Conservation (phyloP, 2,888 invertebrate genomes). For the Meteorus cinctellus region DNA sequence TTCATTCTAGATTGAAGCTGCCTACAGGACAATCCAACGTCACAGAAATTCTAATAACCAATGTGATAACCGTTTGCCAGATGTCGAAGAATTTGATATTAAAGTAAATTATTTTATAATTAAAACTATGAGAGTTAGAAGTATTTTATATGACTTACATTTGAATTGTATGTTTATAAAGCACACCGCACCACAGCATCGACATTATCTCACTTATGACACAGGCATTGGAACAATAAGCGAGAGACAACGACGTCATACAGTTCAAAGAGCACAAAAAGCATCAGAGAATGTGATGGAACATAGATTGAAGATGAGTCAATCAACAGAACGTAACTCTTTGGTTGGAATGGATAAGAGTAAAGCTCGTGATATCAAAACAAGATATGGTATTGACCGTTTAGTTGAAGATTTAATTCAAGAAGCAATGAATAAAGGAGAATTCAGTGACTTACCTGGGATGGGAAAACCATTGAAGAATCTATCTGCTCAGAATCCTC, state of each 20-base stretch:
- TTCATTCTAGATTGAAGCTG: slow-evolving; percentile 78
- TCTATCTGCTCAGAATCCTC: slow-evolving; percentile 82
- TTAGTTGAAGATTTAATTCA: slow-evolving; percentile 94
- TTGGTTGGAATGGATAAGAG: slow-evolving; percentile 62
- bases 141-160: not conserved
- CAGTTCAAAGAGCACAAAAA: slow-evolving; percentile 79
- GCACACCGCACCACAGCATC: slow-evolving; percentile 92
- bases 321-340: slow-evolving; percentile 72
- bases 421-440: slow-evolving; percentile 91
- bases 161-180: slow-evolving; percentile 64
- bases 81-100: slow-evolving; percentile 79
- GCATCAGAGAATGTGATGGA: slow-evolving; percentile 83
- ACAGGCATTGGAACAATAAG: slow-evolving; percentile 85
- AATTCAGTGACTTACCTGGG: slow-evolving; percentile 89
- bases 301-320: slow-evolving; percentile 78
- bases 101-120: slow-evolving; percentile 71
- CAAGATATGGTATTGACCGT: slow-evolving; percentile 85
- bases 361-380: slow-evolving; percentile 63
- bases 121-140: not conserved
- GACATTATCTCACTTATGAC: slow-evolving; percentile 86
- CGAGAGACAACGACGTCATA: slow-evolving; percentile 86
- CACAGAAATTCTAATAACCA: slow-evolving; percentile 55
- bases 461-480: slow-evolving; percentile 86
- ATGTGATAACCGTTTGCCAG: slow-evolving; percentile 74
- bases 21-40: slow-evolving; percentile 77